Percentiles rank a stretch among this genome's conserved stretches.
Evolutionary conservation across 2,797 vertebrate species (phyloP).

Genomic region (Neostethus bicornis): DNA sequence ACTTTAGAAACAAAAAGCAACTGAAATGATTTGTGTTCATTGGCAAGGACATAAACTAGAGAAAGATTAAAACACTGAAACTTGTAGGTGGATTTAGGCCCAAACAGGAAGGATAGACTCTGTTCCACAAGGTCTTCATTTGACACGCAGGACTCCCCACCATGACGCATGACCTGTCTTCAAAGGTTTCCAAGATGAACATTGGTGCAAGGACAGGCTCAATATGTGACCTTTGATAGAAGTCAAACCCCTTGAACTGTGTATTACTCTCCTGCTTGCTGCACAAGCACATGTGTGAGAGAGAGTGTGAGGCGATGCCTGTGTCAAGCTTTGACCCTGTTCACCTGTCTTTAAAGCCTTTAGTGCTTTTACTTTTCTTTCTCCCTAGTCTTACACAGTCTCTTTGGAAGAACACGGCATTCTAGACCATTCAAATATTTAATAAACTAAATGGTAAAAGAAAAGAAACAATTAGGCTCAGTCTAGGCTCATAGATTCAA

Average conservation of each 20-base stretch:
- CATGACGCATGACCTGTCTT: conserved; percentile 68
- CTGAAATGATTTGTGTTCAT: too few species aligned
- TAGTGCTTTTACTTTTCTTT: not conserved
- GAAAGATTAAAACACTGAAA: not conserved
- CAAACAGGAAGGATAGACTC: conserved; percentile 54
- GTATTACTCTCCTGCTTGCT: conserved; percentile 37
- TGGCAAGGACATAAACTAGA: not conserved
- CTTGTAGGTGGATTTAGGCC: conserved; percentile 26
- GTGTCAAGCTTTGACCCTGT: conserved; percentile 17
- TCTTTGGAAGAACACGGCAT: not conserved
- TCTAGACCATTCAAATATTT: too few species aligned
- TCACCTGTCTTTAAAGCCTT: conserved; percentile 7
- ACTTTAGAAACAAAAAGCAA: too few species aligned
- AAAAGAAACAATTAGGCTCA: too few species aligned
- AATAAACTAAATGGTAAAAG: too few species aligned
- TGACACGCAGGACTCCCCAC: conserved; percentile 72
- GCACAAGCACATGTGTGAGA: conserved; percentile 17
- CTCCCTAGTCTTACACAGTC: not conserved
- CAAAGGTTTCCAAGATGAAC: conserved; percentile 75
- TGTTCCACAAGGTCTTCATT: conserved; percentile 69
- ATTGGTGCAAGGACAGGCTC: conserved; percentile 67
- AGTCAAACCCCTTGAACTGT: conserved; percentile 51
- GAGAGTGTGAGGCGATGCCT: conserved; percentile 26
- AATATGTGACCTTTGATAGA: conserved; percentile 77
- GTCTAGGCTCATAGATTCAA: too few species aligned